Evolutionary conservation across 2,888 invertebrate species (phyloP).

Genomic region (Euplagia quadripunctaria): DNA sequence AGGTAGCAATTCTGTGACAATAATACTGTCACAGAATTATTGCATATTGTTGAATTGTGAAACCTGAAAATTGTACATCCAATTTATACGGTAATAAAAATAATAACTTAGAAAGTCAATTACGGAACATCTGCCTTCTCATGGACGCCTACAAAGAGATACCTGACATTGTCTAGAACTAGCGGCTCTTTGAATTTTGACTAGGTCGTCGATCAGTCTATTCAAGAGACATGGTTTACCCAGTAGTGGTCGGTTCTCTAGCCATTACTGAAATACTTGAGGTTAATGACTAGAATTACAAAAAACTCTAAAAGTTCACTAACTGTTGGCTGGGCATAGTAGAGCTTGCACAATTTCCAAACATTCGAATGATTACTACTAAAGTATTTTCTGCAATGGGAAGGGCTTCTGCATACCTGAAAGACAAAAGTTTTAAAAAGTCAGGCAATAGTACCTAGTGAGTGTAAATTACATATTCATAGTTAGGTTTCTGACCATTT

Average conservation of each 20-base stretch:
- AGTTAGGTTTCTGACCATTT: no score
- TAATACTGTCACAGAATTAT: no score
- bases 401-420: slow-evolving; percentile 11
- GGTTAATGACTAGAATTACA: no score
- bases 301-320: background rate
- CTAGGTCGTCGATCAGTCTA: background rate
- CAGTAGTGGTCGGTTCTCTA: background rate
- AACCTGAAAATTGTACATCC: no score
- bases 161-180: background rate
- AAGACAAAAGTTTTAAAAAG: background rate
- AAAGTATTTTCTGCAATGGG: background rate
- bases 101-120: no score
- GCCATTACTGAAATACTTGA: background rate
- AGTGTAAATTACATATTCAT: no score
- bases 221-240: background rate
- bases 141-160: background rate
- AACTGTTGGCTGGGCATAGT: slow-evolving; percentile 22
- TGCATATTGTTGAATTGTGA: no score
- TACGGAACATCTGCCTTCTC: no score
- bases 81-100: no score
- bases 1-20: no score
- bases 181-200: background rate
- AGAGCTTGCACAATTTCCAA: background rate
- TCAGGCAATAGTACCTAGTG: background rate
- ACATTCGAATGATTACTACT: background rate